Base-by-base conservation (phyloP, 1,140 invertebrate genomes). In the Nymphalis io region DNA sequence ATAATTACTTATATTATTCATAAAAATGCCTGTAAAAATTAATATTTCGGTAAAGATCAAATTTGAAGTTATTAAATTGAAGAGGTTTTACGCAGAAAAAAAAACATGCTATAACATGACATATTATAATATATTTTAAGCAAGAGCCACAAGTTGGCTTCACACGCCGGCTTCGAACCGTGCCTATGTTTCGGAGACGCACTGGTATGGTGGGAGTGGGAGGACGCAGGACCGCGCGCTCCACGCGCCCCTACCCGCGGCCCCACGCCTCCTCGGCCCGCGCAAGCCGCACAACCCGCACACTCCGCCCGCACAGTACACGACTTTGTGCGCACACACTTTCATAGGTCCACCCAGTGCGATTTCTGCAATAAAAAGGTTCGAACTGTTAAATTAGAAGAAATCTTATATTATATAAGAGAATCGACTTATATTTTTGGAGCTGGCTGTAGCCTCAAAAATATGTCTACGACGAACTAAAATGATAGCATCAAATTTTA, bases 361-460 rank as follows among this genome's bases (percentile, higher is more conserved):
- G 95, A 97, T 86, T 98, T 97, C 88, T 98, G 97, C 91, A 95
- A 96, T 69, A 98, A 98, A 85, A 98, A 98, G 94, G 96, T 97
- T 33, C 27, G 27, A n/a, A n/a, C n/a, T 33, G 27, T 33, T 33
- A n/a, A n/a, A n/a, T n/a, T n/a, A n/a, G n/a, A n/a, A n/a, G n/a
- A n/a, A n/a, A n/a, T n/a, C n/a, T n/a, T n/a, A n/a, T n/a, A n/a
- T n/a, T n/a, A n/a, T n/a, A n/a, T n/a, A n/a, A n/a, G n/a, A n/a
- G n/a, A n/a, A n/a, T n/a, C n/a, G n/a, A n/a, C n/a, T n/a, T n/a
- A n/a, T n/a, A n/a, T n/a, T n/a, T n/a, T n/a, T n/a, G n/a, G n/a
- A n/a, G n/a, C n/a, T n/a, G n/a, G n/a, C n/a, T n/a, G n/a, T n/a
- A n/a, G n/a, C n/a, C n/a, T n/a, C n/a, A n/a, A n/a, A n/a, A n/a